These are phyloP conservation scores for Xerus rutilus DNA, from an alignment of 2,797 vertebrate genomes.

Conservation along the genomic window DNA sequence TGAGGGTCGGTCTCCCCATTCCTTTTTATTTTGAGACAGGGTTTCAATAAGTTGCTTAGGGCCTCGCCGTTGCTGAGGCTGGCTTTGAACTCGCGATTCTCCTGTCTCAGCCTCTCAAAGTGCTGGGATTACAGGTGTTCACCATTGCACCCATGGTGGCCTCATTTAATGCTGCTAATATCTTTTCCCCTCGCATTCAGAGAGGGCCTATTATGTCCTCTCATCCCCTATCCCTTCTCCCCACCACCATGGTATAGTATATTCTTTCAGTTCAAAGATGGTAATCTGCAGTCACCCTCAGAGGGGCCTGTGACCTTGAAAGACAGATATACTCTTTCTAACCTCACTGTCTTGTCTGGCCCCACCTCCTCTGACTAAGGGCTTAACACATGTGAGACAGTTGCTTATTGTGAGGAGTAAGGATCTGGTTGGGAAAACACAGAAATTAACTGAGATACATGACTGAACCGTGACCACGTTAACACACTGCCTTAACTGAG, in stretches of 20 bases:
- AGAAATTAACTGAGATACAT: slow-evolving; percentile 64
- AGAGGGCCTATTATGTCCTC: background rate
- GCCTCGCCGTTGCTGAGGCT: background rate
- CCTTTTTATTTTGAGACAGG: background rate
- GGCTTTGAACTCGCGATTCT: background rate
- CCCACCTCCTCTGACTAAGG: slow-evolving; percentile 24
- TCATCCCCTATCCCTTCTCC: too few relatives aligned
- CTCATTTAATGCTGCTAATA: slow-evolving; percentile 40
- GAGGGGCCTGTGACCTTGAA: slow-evolving; percentile 36
- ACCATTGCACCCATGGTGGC: too few relatives aligned
- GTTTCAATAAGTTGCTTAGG: background rate
- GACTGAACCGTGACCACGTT: slow-evolving; percentile 75
- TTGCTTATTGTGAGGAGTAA: slow-evolving; percentile 26
- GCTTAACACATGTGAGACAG: slow-evolving; percentile 12
- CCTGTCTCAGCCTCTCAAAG: background rate
- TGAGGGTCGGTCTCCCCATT: too few relatives aligned
- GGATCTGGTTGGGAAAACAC: background rate
- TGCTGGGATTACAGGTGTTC: background rate
- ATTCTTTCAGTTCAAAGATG: background rate
- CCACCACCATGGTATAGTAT: background rate
- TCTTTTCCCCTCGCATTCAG: background rate
- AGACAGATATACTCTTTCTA: slow-evolving; percentile 22
- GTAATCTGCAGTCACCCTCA: slow-evolving; percentile 4
- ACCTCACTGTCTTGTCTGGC: background rate
- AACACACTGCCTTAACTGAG: slow-evolving; percentile 33